Percentiles rank a stretch among this genome's conserved stretches.
These are phyloP conservation scores for Drosophila neotestacea DNA, from an alignment of 2,888 invertebrate genomes.

Conservation along the genomic window DNA sequence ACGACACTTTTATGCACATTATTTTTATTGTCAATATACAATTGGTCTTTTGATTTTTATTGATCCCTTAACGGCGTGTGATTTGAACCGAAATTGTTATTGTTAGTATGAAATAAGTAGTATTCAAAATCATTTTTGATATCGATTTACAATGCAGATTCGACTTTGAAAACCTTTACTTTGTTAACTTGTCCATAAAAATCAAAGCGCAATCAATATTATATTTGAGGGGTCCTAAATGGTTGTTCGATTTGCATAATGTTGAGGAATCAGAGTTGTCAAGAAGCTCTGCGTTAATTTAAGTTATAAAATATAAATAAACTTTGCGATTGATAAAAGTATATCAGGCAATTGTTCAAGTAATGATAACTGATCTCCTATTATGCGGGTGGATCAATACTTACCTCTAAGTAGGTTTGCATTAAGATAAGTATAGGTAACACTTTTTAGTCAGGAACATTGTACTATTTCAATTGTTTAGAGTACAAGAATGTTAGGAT, in stretches of 20 bases:
- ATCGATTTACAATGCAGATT: conserved; percentile 56
- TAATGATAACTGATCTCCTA: not conserved
- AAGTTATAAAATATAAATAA: conserved; percentile 4
- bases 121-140: conserved; percentile 56
- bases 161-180: conserved; percentile 53
- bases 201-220: conserved; percentile 44
- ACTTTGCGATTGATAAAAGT: not conserved
- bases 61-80: conserved; percentile 45
- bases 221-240: conserved; percentile 23
- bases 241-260: conserved; percentile 48
- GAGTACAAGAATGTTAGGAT: too few species aligned
- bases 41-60: conserved; percentile 64
- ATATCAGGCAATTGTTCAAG: not conserved
- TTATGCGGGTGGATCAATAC: too few species aligned
- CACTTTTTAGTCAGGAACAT: too few species aligned
- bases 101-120: conserved; percentile 52
- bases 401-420: too few species aligned
- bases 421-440: too few species aligned
- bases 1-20: conserved; percentile 38
- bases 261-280: conserved; percentile 35
- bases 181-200: conserved; percentile 55
- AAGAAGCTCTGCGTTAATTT: conserved; percentile 4
- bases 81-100: conserved; percentile 30
- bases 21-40: conserved; percentile 30
- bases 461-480: too few species aligned